Evolutionary conservation across 2,797 vertebrate species (phyloP).

Genomic region (Aselliscus stoliczkanus): DNA sequence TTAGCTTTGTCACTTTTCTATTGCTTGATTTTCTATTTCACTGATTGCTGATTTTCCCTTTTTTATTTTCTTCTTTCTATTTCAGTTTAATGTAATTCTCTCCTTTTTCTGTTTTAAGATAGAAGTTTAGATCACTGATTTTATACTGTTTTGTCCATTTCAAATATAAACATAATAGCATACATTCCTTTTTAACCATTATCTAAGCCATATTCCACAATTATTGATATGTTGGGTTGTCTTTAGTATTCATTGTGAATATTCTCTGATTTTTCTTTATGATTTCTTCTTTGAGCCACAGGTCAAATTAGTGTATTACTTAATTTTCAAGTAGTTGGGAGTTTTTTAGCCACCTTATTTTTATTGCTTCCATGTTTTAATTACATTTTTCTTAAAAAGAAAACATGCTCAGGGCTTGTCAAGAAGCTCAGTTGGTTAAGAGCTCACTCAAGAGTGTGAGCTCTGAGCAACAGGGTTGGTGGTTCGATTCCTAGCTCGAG

Average conservation of each 20-base stretch:
- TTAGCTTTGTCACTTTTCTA: not conserved
- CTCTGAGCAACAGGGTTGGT: too few species aligned
- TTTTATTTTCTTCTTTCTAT: not conserved
- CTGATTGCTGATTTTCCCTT: not conserved
- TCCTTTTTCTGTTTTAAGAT: not conserved
- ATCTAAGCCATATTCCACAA: not conserved
- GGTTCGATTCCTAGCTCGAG: too few species aligned
- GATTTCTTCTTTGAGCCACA: not conserved
- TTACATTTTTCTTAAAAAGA: not conserved
- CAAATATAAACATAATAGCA: not conserved
- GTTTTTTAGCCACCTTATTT: not conserved
- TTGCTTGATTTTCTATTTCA: not conserved
- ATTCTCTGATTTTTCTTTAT: not conserved
- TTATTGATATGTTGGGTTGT: not conserved
- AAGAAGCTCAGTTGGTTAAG: too few species aligned
- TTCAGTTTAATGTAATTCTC: not conserved
- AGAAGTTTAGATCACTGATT: not conserved
- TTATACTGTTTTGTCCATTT: not conserved
- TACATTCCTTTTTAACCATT: not conserved
- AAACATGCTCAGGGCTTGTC: not conserved
- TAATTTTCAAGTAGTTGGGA: constrained; percentile 8
- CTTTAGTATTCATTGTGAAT: not conserved
- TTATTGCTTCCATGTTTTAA: not conserved
- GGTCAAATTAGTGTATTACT: not conserved
- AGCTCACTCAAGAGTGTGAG: too few species aligned